A percentile compares a stretch with the other conserved stretches of the same genome.
phyloP scores from a whole-genome alignment of 2,797 vertebrate species.

The Taeniopygia guttata region DNA sequence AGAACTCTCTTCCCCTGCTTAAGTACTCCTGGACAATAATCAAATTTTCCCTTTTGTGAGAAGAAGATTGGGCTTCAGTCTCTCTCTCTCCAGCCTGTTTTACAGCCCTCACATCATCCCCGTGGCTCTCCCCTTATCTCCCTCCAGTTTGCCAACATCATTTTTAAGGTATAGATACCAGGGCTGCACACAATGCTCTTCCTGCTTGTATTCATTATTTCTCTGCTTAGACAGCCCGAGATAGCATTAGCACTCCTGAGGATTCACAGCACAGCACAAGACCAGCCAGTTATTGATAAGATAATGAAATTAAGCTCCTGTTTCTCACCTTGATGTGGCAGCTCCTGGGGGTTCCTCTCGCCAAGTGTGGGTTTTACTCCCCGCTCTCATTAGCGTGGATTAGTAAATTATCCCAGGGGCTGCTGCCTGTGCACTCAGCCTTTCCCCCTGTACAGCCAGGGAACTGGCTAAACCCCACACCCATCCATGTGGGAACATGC shows the following conservation, averaged over 20 bases:
- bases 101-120: background rate
- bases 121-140: conserved; percentile 38
- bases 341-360: background rate
- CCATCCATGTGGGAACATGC: accelerated
- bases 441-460: background rate
- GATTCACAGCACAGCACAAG: background rate
- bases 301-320: conserved; percentile 54
- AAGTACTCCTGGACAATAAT: background rate
- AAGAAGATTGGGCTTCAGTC: background rate
- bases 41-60: background rate
- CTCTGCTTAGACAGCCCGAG: conserved; percentile 34
- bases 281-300: conserved; percentile 50
- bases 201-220: conserved; percentile 23
- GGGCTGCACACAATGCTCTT: background rate
- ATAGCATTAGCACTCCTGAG: conserved; percentile 22
- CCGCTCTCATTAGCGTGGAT: background rate
- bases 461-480: accelerated
- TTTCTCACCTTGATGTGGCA: conserved; percentile 5
- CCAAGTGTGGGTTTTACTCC: background rate
- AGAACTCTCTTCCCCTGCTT: background rate
- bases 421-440: background rate
- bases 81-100: background rate
- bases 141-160: conserved; percentile 12
- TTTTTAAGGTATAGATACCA: conserved; percentile 47
- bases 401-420: background rate